These are phyloP conservation scores for Punctoribates punctum DNA, from an alignment of 2,888 invertebrate genomes.

Conservation along the genomic window DNA sequence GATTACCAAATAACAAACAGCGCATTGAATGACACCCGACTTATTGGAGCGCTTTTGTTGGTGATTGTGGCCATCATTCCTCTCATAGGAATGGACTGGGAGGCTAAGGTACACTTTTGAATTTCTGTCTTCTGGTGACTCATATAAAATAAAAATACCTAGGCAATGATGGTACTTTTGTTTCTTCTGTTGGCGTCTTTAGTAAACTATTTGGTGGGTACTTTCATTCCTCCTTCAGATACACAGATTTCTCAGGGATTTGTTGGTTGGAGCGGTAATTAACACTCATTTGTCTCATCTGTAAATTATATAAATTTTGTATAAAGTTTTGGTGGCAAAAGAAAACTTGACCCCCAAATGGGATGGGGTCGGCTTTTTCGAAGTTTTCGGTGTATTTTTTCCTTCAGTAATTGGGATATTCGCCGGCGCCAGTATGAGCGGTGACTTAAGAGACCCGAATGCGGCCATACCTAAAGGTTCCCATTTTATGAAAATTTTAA, in stretches of 20 bases:
- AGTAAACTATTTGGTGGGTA: constrained; percentile 51
- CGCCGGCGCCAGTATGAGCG: constrained; percentile 47
- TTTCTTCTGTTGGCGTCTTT: constrained; percentile 51
- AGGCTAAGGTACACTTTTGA: constrained; percentile 23
- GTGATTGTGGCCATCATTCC: constrained; percentile 38
- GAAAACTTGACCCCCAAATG: constrained; percentile 39
- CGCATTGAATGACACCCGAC: constrained; percentile 33
- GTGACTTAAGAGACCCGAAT: constrained; percentile 51
- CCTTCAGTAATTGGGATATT: constrained; percentile 47
- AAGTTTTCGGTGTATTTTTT: constrained; percentile 46
- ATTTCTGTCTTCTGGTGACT: too few species aligned
- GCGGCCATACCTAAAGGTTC: constrained; percentile 54
- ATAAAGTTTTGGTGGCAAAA: constrained; percentile 24
- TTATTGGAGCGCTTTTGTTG: constrained; percentile 10
- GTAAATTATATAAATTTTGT: neutral
- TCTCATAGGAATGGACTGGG: constrained; percentile 41
- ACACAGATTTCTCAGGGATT: constrained; percentile 53
- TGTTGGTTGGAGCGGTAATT: constrained; percentile 51
- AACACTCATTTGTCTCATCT: neutral
- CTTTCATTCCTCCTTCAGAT: constrained; percentile 52
- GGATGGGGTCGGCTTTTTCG: constrained; percentile 40
- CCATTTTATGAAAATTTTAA: too few species aligned
- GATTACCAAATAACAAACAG: neutral
- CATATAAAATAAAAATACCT: constrained; percentile 51
- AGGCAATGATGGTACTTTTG: constrained; percentile 53